A percentile compares a stretch with the other conserved stretches of the same genome.
These are phyloP conservation scores for Cerastoderma edule DNA, from an alignment of 2,888 invertebrate species.

Conservation along the genomic window DNA sequence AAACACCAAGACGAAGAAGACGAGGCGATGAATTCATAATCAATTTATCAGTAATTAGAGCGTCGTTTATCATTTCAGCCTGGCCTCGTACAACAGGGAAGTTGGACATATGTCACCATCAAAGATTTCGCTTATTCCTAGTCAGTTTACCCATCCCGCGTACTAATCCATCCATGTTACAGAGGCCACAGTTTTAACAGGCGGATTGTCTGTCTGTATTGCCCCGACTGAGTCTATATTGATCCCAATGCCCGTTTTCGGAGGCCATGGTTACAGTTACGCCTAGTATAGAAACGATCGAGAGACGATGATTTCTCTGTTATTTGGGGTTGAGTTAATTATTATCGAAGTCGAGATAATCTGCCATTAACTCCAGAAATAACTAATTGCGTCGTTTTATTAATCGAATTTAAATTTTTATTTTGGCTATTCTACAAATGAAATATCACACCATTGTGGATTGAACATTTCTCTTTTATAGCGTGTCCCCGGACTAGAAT, in stretches of 20 bases:
- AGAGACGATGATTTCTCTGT: conserved; percentile 19
- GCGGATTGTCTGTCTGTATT: too few species aligned
- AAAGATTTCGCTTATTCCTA: neutral
- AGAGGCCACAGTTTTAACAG: too few species aligned
- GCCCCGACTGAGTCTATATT: too few species aligned
- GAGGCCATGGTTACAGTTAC: neutral
- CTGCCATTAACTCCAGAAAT: conserved; percentile 7
- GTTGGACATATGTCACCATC: neutral
- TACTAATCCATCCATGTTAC: too few species aligned
- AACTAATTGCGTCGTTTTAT: conserved; percentile 25
- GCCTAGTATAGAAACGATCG: conserved; percentile 8
- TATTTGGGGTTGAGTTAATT: conserved; percentile 21
- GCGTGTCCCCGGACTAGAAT: too few species aligned
- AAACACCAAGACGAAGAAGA: too few species aligned
- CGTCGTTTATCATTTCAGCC: conserved; percentile 34
- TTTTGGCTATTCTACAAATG: conserved; percentile 26
- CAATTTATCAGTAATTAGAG: conserved; percentile 61
- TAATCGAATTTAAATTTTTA: conserved; percentile 40
- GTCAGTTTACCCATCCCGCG: neutral
- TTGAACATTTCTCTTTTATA: too few species aligned
- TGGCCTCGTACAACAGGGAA: neutral
- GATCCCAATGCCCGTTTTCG: too few species aligned
- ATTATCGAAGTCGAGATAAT: conserved; percentile 12
- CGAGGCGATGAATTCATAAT: conserved; percentile 49
- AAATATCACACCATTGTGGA: conserved; percentile 18